Evolutionary conservation across 2,113 vertebrate genomes (phyloP), one percentile per base, ranked within the genome.

Genomic region (Limnothrissa miodon): DNA sequence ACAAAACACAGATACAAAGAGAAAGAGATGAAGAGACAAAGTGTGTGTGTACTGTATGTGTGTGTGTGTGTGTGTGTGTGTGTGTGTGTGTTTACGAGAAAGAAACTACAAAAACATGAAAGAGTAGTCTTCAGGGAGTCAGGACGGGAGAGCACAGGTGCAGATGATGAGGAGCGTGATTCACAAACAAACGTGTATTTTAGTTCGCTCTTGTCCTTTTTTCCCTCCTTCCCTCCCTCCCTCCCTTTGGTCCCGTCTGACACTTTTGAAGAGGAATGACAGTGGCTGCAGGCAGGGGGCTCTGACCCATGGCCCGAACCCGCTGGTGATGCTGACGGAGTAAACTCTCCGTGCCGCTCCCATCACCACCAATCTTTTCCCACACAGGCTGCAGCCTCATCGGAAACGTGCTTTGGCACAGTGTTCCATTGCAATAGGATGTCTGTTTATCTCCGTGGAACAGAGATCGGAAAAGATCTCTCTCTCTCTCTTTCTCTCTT

Each of bases 1-100:
- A 62, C n/a, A 62, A 62, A 62, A 25, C n/a, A 62, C 5, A 62
- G 56, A 25, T 62, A 25, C 25, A 62, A 29, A 62, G 56, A 62
- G 53, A 1, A 23, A 59, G 21, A 59, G 23, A n/a, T 25, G n/a
- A 8, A 25, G 36, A 62, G 45, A 45, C 15, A 29, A 39, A 23
- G 56, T 62, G 56, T 62, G 56, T 62, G 56, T 62, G 56, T n/a
- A n/a, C n/a, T 62, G 25, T 85, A 81, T 83, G 66, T 83, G 42
- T 80, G 45, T 70, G 36, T 82, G 78, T 83, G 53, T 83, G 80
- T 45, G 80, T 78, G 45, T 25, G 78, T 81, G 51, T 80, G 39
- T 66, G 80, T 83, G 59, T 82, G 15, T 45, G 5, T 48, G 46
- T 10, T 48, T 17, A 11, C 1, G 46, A 48, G 46, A 1, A 1